Conservation (phyloP, 2,797 vertebrate species). For the Pseudopleuronectes americanus region DNA sequence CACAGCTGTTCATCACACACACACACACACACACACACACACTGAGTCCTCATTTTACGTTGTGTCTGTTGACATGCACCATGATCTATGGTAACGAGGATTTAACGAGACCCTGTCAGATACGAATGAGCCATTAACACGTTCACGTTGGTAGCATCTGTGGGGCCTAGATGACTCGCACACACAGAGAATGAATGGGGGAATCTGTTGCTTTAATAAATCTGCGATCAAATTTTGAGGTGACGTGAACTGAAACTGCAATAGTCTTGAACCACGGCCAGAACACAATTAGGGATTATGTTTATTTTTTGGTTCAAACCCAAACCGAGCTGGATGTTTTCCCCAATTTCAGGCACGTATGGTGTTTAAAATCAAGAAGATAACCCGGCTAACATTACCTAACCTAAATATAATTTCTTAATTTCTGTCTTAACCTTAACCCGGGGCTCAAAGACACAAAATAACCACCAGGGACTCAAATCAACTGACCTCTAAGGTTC, state of each 20-base stretch:
- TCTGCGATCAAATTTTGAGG: not conserved
- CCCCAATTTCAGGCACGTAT: too few species aligned
- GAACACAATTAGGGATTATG: too few species aligned
- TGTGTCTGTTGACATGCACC: conserved; percentile 41
- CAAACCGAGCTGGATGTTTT: too few species aligned
- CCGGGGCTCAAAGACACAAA: too few species aligned
- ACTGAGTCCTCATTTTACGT: conserved; percentile 7
- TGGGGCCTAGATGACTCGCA: conserved; percentile 18
- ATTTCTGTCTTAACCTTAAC: too few species aligned
- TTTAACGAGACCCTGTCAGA: conserved; percentile 66
- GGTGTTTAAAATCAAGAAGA: too few species aligned
- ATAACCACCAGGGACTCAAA: too few species aligned
- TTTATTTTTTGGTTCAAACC: too few species aligned
- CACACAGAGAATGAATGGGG: conserved; percentile 27
- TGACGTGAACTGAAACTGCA: not conserved
- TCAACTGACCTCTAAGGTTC: too few species aligned
- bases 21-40: conserved; percentile 6
- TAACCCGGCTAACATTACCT: too few species aligned
- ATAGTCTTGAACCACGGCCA: too few species aligned
- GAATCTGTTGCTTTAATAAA: conserved; percentile 32
- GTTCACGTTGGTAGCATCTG: conserved; percentile 49
- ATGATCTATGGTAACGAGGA: conserved; percentile 55
- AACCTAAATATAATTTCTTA: too few species aligned
- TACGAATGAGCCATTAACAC: conserved; percentile 60
- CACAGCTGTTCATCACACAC: conserved; percentile 22